phyloP scores from a whole-genome alignment of 2,113 vertebrate species.

The Trichomycterus rosablanca region DNA sequence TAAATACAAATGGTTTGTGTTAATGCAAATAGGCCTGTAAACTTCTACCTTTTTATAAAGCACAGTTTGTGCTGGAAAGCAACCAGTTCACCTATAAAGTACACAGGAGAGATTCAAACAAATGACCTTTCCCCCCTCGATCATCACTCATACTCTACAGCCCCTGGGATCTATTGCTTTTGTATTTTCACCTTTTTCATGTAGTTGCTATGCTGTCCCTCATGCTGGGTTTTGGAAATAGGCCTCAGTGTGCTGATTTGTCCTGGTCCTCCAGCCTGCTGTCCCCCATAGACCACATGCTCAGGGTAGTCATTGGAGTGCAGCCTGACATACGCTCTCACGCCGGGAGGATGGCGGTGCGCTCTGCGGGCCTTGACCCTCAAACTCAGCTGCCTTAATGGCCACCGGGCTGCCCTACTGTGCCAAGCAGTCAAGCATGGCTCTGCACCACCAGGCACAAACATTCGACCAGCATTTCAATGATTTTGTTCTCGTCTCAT shows the following conservation, averaged over 20 bases:
- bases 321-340: slow-evolving; percentile 34
- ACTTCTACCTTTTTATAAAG: slow-evolving; percentile 3
- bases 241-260: slow-evolving; percentile 51
- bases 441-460: slow-evolving; percentile 37
- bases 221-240: slow-evolving; percentile 52
- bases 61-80: neutral
- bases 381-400: slow-evolving; percentile 49
- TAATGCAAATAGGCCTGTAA: no score
- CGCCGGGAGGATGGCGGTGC: slow-evolving; percentile 42
- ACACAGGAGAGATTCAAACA: slow-evolving; percentile 2
- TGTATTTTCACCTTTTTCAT: slow-evolving; percentile 28
- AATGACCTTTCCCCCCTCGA: slow-evolving; percentile 16
- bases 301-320: slow-evolving; percentile 41
- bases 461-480: slow-evolving; percentile 46
- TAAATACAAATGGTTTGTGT: no score
- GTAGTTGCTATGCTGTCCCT: slow-evolving; percentile 29
- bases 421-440: slow-evolving; percentile 45
- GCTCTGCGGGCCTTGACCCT: slow-evolving; percentile 40
- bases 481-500: slow-evolving; percentile 36
- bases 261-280: slow-evolving; percentile 39
- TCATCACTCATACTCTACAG: slow-evolving; percentile 28
- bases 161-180: slow-evolving; percentile 38
- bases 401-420: slow-evolving; percentile 43
- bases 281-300: slow-evolving; percentile 41
- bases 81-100: slow-evolving; percentile 8